Evolutionary conservation across 2,888 invertebrate species (phyloP), one percentile per base, ranked within the genome.

Genomic region (Lasioglossum malachurum): DNA sequence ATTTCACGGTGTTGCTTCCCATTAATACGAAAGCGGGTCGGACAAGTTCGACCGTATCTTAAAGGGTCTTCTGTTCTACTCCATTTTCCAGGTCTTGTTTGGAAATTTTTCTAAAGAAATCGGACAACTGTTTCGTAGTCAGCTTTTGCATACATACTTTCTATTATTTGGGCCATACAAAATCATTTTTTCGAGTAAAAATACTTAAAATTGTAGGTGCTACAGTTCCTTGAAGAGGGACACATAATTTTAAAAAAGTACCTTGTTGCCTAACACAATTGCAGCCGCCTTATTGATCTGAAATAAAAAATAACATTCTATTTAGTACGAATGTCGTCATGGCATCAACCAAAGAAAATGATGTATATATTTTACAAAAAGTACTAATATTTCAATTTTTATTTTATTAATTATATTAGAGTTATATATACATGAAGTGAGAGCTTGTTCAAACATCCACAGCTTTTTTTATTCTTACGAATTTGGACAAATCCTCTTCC

Each of bases 1-100:
- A 94, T 94, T 94, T 94, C 93, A 93, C 93, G 93, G 92, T 94
- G 93, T 91, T 94, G 93, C 90, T 86, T 88, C 91, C 92, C 92
- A 94, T 94, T 94, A 92, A 93, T 92, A 89, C 92, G 85, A 87
- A 88, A 88, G 80, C 75, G 79, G 78, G 35, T 76, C 64, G 69
- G 53, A 74, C 80, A 76, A 87, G 80, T 75, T 80, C 76, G 81
- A 67, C 71, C 53, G 75, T 74, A 60, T 60, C 80, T 84, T 87
- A 82, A 82, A 60, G 41, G n/a, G n/a, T 23, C n/a, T 23, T 53
- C 53, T 23, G 23, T 23, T n/a, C n/a, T 4, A 1, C n/a, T 57
- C 57, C 57, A 57, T 57, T 57, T 57, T 57, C 57, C 4, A 57
- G n/a, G n/a, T 4, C n/a, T n/a, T 12, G 57, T 57, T 57, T n/a